Evolutionary conservation across 2,113 vertebrate species (phyloP).

Genomic region (Pagrus major): DNA sequence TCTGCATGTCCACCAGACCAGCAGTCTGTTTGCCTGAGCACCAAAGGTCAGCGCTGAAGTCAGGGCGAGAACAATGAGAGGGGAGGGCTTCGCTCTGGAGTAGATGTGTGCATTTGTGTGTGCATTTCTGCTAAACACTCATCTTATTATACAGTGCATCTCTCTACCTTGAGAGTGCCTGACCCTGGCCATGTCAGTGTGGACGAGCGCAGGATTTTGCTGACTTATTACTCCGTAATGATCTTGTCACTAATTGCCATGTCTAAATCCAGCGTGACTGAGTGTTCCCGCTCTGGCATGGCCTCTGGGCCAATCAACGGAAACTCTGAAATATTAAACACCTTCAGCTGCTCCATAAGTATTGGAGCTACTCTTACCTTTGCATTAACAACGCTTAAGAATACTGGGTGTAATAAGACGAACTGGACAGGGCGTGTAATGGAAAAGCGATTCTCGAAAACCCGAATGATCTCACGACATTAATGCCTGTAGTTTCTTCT

Average conservation of each 20-base stretch:
- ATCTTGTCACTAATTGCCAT: constrained; percentile 75
- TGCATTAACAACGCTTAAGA: constrained; percentile 68
- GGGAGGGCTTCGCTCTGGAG: background rate
- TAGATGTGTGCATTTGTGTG: constrained; percentile 7
- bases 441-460: constrained; percentile 70
- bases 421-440: constrained; percentile 48
- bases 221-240: constrained; percentile 55
- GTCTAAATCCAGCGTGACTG: constrained; percentile 73
- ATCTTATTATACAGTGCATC: constrained; percentile 22
- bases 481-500: constrained; percentile 37
- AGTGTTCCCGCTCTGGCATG: constrained; percentile 67
- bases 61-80: constrained; percentile 54
- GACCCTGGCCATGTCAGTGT: constrained; percentile 1
- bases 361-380: constrained; percentile 68
- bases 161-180: background rate
- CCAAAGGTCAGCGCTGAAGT: constrained; percentile 69
- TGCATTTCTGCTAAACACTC: constrained; percentile 26
- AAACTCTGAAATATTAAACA: constrained; percentile 84
- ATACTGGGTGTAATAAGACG: constrained; percentile 41
- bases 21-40: constrained; percentile 59
- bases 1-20: constrained; percentile 68
- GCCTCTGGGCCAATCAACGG: constrained; percentile 61
- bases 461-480: constrained; percentile 42
- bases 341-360: constrained; percentile 59
- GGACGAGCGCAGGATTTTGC: constrained; percentile 40